Conservation (phyloP, 2,797 vertebrate genomes). For the Australoheros facetus region DNA sequence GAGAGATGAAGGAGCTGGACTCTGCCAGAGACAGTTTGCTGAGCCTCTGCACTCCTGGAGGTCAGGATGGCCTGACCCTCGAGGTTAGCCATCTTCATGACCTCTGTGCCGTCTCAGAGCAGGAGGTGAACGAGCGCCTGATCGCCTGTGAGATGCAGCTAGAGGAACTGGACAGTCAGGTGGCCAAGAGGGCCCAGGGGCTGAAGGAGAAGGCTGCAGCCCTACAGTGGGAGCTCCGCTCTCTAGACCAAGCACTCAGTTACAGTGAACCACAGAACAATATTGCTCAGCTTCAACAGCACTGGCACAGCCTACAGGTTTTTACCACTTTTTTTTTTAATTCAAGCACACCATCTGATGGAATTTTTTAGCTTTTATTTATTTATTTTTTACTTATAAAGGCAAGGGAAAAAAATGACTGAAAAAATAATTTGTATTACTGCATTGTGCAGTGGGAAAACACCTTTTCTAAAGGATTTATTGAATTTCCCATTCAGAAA, state of each 20-base stretch:
- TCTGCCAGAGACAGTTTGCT: constrained; percentile 77
- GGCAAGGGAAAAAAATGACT: fast-evolving
- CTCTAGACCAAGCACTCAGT: constrained; percentile 74
- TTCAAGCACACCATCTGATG: not conserved
- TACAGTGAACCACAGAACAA: constrained; percentile 68
- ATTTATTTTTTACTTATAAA: not conserved
- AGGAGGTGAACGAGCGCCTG: constrained; percentile 63
- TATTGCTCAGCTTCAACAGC: constrained; percentile 76
- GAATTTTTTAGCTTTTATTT: not conserved
- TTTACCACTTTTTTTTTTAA: not conserved
- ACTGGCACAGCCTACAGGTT: constrained; percentile 81
- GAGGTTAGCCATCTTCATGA: constrained; percentile 76
- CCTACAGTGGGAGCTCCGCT: constrained; percentile 77
- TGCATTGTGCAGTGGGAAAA: not conserved
- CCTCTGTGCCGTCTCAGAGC: constrained; percentile 68
- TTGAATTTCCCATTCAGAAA: not conserved
- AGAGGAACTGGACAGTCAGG: constrained; percentile 59
- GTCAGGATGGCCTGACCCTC: constrained; percentile 71
- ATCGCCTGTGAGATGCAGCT: constrained; percentile 57
- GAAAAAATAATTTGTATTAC: not conserved
- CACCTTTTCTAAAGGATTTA: not conserved
- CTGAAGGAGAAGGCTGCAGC: constrained; percentile 67
- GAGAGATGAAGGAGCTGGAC: constrained; percentile 79
- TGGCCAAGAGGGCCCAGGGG: constrained; percentile 20
- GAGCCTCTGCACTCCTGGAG: constrained; percentile 71